A percentile compares a stretch with the other conserved stretches of the same genome.
phyloP scores from a whole-genome alignment of 2,113 vertebrate genomes.

The Clarias gariepinus region DNA sequence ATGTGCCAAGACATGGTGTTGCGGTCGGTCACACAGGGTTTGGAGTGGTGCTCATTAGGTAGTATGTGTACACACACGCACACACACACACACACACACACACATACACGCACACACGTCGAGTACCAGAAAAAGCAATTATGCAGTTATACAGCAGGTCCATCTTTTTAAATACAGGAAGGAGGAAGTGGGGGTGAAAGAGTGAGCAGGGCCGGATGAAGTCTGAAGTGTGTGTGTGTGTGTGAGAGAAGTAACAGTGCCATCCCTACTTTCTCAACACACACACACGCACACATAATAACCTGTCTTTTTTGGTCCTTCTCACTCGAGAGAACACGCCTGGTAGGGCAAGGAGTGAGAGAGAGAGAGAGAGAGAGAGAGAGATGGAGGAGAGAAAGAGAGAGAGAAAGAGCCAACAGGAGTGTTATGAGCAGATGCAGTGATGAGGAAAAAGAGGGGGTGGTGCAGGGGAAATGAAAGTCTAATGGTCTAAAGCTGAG shows the following conservation, averaged over 20 bases:
- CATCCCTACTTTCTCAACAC: background rate
- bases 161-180: constrained; percentile 51
- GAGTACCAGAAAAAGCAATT: background rate
- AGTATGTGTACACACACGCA: background rate
- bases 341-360: constrained; percentile 60
- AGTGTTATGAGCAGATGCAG: constrained; percentile 61
- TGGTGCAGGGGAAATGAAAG: constrained; percentile 53
- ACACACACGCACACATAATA: constrained; percentile 15
- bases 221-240: constrained; percentile 60
- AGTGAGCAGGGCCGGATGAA: constrained; percentile 62
- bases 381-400: constrained; percentile 57
- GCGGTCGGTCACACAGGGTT: background rate
- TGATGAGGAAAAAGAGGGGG: constrained; percentile 58
- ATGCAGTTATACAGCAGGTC: constrained; percentile 21
- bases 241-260: constrained; percentile 21
- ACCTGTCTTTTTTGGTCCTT: constrained; percentile 4
- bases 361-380: background rate
- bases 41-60: constrained; percentile 1
- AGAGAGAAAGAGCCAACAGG: constrained; percentile 56
- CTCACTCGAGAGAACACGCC: constrained; percentile 46
- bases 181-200: constrained; percentile 64
- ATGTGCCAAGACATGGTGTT: background rate
- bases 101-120: background rate
- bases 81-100: constrained; percentile 4
- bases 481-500: constrained; percentile 57